A percentile compares a stretch with the other conserved stretches of the same genome.
Conservation (phyloP, 2,888 invertebrate genomes). For the Meghimatium bilineatum region DNA sequence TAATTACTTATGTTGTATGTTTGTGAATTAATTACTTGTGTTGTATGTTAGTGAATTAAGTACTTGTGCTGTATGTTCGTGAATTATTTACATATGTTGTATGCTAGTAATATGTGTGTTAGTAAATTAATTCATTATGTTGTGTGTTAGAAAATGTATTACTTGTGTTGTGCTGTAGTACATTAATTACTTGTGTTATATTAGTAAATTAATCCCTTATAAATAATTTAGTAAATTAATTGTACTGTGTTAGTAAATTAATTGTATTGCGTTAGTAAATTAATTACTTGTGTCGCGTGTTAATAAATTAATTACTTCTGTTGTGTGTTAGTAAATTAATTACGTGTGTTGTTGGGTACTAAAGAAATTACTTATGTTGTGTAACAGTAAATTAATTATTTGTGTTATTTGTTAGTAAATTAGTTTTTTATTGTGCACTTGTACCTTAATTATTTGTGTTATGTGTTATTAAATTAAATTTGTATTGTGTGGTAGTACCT, state of each 20-base stretch:
- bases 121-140: not conserved
- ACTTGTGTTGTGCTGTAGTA: not conserved
- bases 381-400: not conserved
- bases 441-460: not conserved
- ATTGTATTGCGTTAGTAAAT: not conserved
- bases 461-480: no score
- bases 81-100: no score
- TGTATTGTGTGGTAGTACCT: no score
- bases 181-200: no score
- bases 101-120: not conserved
- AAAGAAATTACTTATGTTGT: not conserved
- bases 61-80: not conserved
- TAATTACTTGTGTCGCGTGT: not conserved
- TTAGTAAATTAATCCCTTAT: no score
- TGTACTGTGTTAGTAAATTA: not conserved
- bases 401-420: not conserved
- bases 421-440: no score
- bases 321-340: not conserved
- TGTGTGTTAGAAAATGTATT: not conserved
- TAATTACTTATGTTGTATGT: not conserved
- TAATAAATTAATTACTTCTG: not conserved
- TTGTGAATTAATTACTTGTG: not conserved
- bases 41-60: not conserved
- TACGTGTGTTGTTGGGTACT: not conserved
- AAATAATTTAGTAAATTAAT: no score